Evolutionary conservation across 2,797 vertebrate genomes (phyloP).

Genomic region (Thaleichthys pacificus): DNA sequence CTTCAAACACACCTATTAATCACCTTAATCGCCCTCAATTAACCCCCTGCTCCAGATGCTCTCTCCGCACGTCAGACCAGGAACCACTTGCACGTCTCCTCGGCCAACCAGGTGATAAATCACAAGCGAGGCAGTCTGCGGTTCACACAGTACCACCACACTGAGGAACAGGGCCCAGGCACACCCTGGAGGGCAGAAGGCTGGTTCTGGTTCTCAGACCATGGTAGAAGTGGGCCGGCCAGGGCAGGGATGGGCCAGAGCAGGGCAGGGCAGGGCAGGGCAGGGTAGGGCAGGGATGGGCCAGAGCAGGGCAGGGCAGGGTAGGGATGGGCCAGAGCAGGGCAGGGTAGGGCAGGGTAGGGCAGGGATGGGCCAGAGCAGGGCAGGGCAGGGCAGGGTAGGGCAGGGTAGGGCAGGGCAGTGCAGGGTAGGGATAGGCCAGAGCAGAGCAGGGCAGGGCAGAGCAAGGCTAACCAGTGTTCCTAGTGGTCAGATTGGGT

Average conservation of each 20-base stretch:
- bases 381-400: too few relatives aligned
- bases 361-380: too few relatives aligned
- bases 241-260: too few relatives aligned
- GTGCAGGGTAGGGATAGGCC: too few relatives aligned
- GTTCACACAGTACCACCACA: slow-evolving; percentile 65
- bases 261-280: too few relatives aligned
- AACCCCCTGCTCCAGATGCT: slow-evolving; percentile 74
- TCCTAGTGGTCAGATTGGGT: background rate
- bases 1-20: slow-evolving; percentile 85
- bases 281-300: too few relatives aligned
- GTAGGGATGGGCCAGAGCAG: too few relatives aligned
- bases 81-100: slow-evolving; percentile 50
- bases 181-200: slow-evolving; percentile 16
- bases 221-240: background rate
- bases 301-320: too few relatives aligned
- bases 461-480: too few relatives aligned
- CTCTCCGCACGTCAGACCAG: slow-evolving; percentile 63
- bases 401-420: too few relatives aligned
- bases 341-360: too few relatives aligned
- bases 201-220: slow-evolving; percentile 5
- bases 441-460: too few relatives aligned
- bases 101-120: slow-evolving; percentile 73
- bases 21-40: slow-evolving; percentile 86
- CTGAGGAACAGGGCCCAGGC: background rate
- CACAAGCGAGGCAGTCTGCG: slow-evolving; percentile 50